These are phyloP conservation scores for Catharus minimus DNA, from an alignment of 2,113 vertebrate species.

Conservation along the genomic window DNA sequence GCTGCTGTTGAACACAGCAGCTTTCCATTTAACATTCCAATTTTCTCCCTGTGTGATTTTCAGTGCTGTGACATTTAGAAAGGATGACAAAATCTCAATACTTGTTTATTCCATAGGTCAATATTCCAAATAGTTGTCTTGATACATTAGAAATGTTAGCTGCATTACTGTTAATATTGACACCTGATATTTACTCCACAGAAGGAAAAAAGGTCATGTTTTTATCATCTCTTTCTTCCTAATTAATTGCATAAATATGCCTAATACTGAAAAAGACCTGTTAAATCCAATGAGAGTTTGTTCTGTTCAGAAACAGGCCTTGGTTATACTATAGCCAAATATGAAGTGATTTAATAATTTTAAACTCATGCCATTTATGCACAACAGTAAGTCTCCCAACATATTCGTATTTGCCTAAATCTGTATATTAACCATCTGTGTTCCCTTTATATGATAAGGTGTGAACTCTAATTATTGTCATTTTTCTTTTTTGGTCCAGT, in stretches of 20 bases:
- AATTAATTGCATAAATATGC: background rate
- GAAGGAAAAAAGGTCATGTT: background rate
- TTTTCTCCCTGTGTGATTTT: slow-evolving; percentile 3
- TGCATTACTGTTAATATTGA: background rate
- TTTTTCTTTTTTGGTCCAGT: background rate
- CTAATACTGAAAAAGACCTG: background rate
- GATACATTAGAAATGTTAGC: background rate
- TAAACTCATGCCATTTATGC: background rate
- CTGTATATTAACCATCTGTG: background rate
- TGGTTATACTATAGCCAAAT: background rate
- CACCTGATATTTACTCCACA: background rate
- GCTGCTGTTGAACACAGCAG: background rate
- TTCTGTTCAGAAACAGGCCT: background rate
- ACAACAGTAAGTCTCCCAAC: background rate
- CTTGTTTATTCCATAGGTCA: background rate
- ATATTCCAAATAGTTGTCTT: background rate
- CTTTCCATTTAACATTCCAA: background rate
- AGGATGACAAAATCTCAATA: background rate
- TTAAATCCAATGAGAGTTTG: background rate
- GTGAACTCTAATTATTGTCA: background rate
- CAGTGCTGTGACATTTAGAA: background rate
- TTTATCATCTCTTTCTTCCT: background rate
- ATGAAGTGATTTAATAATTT: background rate
- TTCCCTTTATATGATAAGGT: background rate
- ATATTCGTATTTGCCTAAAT: background rate